Conservation (phyloP, 2,888 invertebrate genomes). For the Xiphydria camelus region DNA sequence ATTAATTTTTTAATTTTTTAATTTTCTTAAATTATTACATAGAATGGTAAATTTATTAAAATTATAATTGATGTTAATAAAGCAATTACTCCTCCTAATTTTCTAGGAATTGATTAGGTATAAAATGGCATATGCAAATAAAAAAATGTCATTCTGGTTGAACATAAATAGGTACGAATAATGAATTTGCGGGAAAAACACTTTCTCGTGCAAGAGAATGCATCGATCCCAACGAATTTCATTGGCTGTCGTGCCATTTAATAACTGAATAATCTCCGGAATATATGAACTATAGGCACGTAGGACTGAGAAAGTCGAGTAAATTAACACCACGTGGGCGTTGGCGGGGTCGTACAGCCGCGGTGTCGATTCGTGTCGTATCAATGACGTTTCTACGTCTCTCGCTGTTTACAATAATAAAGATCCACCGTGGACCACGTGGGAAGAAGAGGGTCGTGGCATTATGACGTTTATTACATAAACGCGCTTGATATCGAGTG, state of each 20-base stretch:
- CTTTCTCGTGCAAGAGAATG: too few relatives aligned
- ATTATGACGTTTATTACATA: too few relatives aligned
- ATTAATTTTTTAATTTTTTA: slow-evolving; percentile 66
- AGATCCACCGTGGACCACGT: neutral
- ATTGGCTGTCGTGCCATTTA: too few relatives aligned
- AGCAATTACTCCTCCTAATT: slow-evolving; percentile 73
- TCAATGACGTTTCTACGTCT: neutral
- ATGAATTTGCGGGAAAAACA: slow-evolving; percentile 70
- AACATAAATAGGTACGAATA: slow-evolving; percentile 73
- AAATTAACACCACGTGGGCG: too few relatives aligned
- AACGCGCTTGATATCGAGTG: too few relatives aligned
- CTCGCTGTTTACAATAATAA: neutral
- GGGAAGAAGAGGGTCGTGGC: too few relatives aligned
- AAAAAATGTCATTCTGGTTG: slow-evolving; percentile 82
- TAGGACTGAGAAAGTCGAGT: too few relatives aligned
- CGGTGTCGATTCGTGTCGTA: too few relatives aligned
- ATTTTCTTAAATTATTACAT: slow-evolving; percentile 63
- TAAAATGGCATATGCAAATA: slow-evolving; percentile 77
- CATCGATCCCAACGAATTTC: too few relatives aligned
- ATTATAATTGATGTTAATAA: slow-evolving; percentile 68
- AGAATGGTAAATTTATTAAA: slow-evolving; percentile 43
- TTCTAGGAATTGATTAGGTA: slow-evolving; percentile 78
- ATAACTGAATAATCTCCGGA: too few relatives aligned
- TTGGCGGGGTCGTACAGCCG: too few relatives aligned
- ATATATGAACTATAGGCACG: too few relatives aligned